Evolutionary conservation across 2,113 vertebrate species (phyloP), one percentile per base, ranked within the genome.

Genomic region (Psilopogon haemacephalus): DNA sequence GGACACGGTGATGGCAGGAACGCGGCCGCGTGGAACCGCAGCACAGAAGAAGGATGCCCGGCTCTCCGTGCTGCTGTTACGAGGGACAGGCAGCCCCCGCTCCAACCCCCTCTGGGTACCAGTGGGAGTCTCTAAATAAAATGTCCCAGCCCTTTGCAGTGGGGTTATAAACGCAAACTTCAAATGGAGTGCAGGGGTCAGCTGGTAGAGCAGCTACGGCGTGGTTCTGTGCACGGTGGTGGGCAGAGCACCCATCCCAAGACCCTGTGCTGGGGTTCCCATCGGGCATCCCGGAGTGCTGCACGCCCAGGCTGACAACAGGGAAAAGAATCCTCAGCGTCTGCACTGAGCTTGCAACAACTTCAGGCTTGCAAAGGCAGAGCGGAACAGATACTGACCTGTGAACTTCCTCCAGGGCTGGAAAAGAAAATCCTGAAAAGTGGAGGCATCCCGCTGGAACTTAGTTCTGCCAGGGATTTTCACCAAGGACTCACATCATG

Each of bases 351-450:
- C 60, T 83, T 23, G 4, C 30, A 65, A 20, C 46, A 80, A 33
- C 60, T 81, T 68, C 40, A 4, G 0, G 1, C 11, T 63, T 28
- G 33, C 56, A 74, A 64, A 96, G 55, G 35, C 59, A n/a, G 18
- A 76, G 11, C 11, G 54, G 23, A 24, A 65, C 63, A 32, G 46
- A 19, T 16, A 3, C 64, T 32, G 59, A 27, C 30, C 38, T 52
- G 33, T 24, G 68, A 77, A 77, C 30, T 65, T 19, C 54, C 46
- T 54, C 60, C 73, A 84, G 44, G 32, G 70, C 83, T 5, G 6
- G 60, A 74, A 68, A 91, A 70, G 32, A 73, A 94, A 77, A 55
- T 2, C 37, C 58, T 27, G 76, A 50, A 42, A 88, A 88, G 68
- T 2, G 4, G 18, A 88, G 28, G 10, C 64, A 58, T 65, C 76